These are phyloP conservation scores for Phylloscopus trochiloides DNA, from an alignment of 2,113 vertebrate species.

Conservation along the genomic window DNA sequence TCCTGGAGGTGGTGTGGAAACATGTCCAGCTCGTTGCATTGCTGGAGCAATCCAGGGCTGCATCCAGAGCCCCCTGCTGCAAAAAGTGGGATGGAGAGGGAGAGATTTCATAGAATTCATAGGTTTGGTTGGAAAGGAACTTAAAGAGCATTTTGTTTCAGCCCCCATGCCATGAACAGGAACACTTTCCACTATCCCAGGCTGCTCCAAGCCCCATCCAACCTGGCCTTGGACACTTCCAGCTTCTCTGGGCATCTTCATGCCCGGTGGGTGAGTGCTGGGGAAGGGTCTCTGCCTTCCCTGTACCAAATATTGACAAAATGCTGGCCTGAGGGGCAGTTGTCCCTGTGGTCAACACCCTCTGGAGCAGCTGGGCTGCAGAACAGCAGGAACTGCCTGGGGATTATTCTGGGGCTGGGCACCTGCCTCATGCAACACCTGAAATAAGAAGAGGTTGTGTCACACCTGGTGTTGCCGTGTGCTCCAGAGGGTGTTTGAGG, in stretches of 20 bases:
- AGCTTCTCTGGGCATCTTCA: background rate
- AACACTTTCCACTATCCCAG: background rate
- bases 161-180: background rate
- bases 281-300: background rate
- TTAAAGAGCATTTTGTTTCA: background rate
- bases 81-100: background rate
- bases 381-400: accelerated
- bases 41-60: background rate
- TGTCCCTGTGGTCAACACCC: background rate
- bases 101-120: too few species aligned
- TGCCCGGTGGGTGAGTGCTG: accelerated
- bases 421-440: accelerated
- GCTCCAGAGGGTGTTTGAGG: background rate
- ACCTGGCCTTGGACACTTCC: background rate
- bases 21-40: accelerated
- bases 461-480: accelerated
- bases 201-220: background rate
- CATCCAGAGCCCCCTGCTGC: background rate
- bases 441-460: background rate
- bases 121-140: background rate
- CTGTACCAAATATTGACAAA: background rate
- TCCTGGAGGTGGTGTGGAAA: background rate
- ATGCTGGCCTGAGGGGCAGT: background rate
- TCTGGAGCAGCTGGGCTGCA: background rate
- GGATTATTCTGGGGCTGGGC: background rate